A percentile compares a stretch with the other conserved stretches of the same genome.
These are phyloP conservation scores for Staurois parvus DNA, from an alignment of 2,797 vertebrate species.

Conservation along the genomic window DNA sequence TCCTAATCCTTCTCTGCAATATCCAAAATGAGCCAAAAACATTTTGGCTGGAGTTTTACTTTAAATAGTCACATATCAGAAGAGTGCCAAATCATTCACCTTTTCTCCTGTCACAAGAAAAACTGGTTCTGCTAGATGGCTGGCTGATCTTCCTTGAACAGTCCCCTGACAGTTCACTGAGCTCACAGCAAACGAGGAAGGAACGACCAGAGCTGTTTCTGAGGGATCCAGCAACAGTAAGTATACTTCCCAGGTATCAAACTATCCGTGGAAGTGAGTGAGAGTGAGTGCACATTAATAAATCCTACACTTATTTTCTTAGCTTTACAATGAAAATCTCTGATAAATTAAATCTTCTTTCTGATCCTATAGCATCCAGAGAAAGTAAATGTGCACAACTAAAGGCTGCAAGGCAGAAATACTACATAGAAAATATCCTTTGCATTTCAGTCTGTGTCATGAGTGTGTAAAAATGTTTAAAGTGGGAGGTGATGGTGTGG, in stretches of 20 bases:
- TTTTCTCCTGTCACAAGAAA: constrained; percentile 45
- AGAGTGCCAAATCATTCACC: constrained; percentile 20
- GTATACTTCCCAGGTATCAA: constrained; percentile 17
- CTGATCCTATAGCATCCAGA: neutral
- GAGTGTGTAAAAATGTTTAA: too few species aligned
- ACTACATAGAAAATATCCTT: neutral
- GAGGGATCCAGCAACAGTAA: constrained; percentile 1
- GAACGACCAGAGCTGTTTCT: neutral
- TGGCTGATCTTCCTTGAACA: constrained; percentile 12
- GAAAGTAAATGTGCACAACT: neutral
- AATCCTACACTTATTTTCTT: neutral
- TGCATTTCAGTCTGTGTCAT: too few species aligned
- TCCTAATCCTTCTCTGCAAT: neutral
- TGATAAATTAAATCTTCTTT: neutral
- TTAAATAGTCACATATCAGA: constrained; percentile 27
- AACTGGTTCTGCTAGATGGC: constrained; percentile 54
- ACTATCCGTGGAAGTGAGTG: neutral
- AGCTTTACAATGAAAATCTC: neutral
- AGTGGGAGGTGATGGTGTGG: too few species aligned
- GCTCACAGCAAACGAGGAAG: neutral
- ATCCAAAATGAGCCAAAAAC: neutral
- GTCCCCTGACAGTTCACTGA: neutral
- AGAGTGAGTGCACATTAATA: neutral
- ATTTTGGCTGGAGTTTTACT: neutral
- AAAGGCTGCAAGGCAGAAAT: neutral